Evolutionary conservation across 2,797 vertebrate species (phyloP).

Genomic region (Hydrocynus forskahlii): DNA sequence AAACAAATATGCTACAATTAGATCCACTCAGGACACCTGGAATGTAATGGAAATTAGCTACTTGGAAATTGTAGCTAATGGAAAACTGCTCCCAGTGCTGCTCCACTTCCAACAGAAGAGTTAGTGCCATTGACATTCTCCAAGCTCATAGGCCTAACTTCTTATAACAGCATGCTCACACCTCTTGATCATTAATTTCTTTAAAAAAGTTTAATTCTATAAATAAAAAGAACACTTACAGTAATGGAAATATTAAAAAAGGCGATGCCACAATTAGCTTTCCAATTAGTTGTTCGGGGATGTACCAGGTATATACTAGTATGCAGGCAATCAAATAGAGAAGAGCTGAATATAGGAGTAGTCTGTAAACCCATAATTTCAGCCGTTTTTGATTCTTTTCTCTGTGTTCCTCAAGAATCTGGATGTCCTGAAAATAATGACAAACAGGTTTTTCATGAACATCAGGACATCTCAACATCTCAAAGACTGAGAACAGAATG

Average conservation of each 20-base stretch:
- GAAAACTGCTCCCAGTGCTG: neutral
- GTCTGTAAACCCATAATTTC: conserved; percentile 91
- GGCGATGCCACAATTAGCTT: conserved; percentile 86
- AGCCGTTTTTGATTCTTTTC: conserved; percentile 93
- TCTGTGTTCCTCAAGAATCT: conserved; percentile 89
- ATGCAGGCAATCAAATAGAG: conserved; percentile 86
- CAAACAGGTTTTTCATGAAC: conserved; percentile 13
- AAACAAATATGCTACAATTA: neutral
- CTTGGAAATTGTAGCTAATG: neutral
- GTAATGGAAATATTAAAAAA: conserved; percentile 89
- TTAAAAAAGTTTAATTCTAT: neutral
- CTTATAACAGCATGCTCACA: neutral
- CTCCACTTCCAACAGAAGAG: too few relatives aligned
- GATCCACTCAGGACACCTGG: neutral
- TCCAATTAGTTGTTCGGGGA: conserved; percentile 89
- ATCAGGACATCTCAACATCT: neutral
- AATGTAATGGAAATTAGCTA: neutral
- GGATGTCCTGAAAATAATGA: conserved; percentile 82
- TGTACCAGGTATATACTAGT: conserved; percentile 92
- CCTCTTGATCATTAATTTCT: neutral
- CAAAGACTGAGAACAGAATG: neutral
- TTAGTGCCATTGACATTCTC: too few relatives aligned
- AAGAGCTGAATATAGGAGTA: conserved; percentile 89
- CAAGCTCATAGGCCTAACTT: neutral
- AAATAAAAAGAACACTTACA: conserved; percentile 81